Base-by-base conservation (phyloP, 1,140 invertebrate genomes). In the Dendroctonus ponderosae region DNA sequence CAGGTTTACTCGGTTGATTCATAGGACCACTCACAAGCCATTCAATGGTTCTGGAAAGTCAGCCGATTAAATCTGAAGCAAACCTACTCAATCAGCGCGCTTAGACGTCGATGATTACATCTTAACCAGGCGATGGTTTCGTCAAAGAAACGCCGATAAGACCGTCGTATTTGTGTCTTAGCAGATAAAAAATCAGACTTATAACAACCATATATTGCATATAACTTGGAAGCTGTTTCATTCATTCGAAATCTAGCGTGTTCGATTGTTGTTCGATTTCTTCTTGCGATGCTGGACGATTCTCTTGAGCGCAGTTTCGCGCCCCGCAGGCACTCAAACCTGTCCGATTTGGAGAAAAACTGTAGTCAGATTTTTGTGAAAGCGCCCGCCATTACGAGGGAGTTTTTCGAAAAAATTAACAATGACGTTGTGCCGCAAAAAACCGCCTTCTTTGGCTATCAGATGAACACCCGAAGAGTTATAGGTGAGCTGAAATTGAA, bases 361-460 rank as follows among this genome's bases (percentile, higher is more conserved):
- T 72, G 68, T 40, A 67, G 63, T 40, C 63, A 75, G 41, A 69
- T 75, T 39, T 73, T 75, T 51, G 8, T 62, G 14, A 75, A 72
- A 61, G 68, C 68, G 7, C 71, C 74, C 0, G 64, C 66, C 8
- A 11, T 75, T 9, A 75, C 74, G 4, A 72, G 66, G 46, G 71
- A 74, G 14, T 72, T 75, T 54, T 54, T 75, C n/a, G 70, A 69
- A 8, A 75, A 75, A 62, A 65, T 74, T 59, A 58, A 71, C n/a
- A 43, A 60, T 38, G 66, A 71, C 5, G 71, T 74, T 58, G 68
- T 75, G 62, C 69, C 68, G 5, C 70, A 70, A n/a, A 66, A 69
- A 37, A 75, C 70, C 7, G 66, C 68, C 46, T 58, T 74, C 14
- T 68, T 72, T 59, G 71, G 68, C 7, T 68, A 73, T 49, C 67